Evolutionary conservation across 2,113 vertebrate species (phyloP).

Genomic region (Oreotragus oreotragus): DNA sequence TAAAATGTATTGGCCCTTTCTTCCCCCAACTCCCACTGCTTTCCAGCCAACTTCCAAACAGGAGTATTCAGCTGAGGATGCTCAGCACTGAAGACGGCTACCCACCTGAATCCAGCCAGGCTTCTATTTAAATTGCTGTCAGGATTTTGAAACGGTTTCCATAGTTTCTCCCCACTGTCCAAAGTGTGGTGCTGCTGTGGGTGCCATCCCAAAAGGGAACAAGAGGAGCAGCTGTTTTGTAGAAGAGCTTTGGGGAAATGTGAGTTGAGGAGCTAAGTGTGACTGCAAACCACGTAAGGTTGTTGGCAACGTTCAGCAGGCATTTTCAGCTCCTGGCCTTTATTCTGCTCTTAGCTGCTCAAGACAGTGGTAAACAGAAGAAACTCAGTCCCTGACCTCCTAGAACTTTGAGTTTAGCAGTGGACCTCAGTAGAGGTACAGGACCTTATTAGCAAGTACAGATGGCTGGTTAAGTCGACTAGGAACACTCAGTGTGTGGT

Average conservation of each 20-base stretch:
- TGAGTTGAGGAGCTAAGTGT: neutral
- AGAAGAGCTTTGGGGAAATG: neutral
- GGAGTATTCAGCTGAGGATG: neutral
- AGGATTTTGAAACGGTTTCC: constrained; percentile 2
- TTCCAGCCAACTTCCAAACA: neutral
- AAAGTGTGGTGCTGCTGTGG: neutral
- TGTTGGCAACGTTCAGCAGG: neutral
- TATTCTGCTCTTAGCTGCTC: neutral
- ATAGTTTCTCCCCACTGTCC: neutral
- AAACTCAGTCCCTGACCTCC: neutral
- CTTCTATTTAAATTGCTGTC: neutral
- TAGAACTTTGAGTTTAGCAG: neutral
- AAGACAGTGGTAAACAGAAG: neutral
- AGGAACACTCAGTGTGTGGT: neutral
- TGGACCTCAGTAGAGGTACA: neutral
- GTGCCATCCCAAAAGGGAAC: neutral
- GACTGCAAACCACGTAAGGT: neutral
- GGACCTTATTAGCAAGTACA: neutral
- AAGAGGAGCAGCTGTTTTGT: neutral
- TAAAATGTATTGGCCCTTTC: neutral
- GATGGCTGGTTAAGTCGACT: neutral
- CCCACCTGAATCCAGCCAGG: neutral
- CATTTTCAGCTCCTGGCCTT: neutral
- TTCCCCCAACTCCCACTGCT: neutral
- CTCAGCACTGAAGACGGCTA: neutral